Conservation (phyloP, 2,113 vertebrate species). For the Hepsetus odoe region DNA sequence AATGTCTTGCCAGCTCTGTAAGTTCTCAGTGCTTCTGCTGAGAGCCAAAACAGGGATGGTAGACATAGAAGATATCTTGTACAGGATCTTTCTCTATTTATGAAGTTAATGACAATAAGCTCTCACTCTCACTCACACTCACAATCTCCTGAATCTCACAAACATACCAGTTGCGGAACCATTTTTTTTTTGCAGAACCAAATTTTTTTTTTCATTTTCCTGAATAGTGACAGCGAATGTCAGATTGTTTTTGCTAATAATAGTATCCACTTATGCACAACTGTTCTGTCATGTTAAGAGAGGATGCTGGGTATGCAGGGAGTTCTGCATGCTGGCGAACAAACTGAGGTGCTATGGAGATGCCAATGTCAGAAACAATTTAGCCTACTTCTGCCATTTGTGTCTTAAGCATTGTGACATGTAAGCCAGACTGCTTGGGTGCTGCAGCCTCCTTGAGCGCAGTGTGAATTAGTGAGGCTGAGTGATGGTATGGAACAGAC, state of each 20-base stretch:
- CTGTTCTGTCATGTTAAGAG: not conserved
- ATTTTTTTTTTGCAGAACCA: no score
- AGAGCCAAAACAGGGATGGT: not conserved
- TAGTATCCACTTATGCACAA: not conserved
- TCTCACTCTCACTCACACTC: not conserved
- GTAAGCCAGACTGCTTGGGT: slow-evolving; percentile 27
- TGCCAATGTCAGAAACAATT: slow-evolving; percentile 44
- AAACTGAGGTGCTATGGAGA: slow-evolving; percentile 18
- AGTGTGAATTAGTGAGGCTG: slow-evolving; percentile 19
- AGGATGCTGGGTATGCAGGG: slow-evolving; percentile 10
- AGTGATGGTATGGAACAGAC: slow-evolving; percentile 4
- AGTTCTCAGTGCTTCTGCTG: slow-evolving; percentile 19
- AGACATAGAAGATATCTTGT: slow-evolving; percentile 30
- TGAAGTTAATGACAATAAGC: slow-evolving; percentile 30
- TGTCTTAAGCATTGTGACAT: slow-evolving; percentile 36
- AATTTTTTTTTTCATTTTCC: not conserved
- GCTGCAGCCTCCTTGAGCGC: slow-evolving; percentile 12
- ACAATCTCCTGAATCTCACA: not conserved
- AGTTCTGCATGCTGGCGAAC: slow-evolving; percentile 27
- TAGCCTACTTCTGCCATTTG: slow-evolving; percentile 31
- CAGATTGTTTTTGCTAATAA: slow-evolving; percentile 5
- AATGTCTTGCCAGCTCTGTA: slow-evolving; percentile 18
- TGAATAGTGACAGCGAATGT: not conserved
- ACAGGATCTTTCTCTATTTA: slow-evolving; percentile 7
- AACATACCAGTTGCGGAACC: not conserved